Base-by-base conservation (phyloP, 2,888 invertebrate genomes). In the Trichopoda pennipes region DNA sequence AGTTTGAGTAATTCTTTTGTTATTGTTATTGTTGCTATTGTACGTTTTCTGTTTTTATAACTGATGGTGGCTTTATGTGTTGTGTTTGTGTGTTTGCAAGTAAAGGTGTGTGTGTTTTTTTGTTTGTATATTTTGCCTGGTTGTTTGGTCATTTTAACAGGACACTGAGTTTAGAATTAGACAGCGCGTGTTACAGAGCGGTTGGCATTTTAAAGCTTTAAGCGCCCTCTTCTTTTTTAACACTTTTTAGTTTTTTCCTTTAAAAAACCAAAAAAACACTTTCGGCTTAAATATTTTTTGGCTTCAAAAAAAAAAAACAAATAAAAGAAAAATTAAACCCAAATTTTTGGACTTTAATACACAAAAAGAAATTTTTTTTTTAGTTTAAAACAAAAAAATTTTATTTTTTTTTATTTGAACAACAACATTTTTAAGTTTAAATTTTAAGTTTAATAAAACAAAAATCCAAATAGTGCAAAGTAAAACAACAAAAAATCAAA, bases 401-500 rank as follows among this genome's bases (percentile, higher is more conserved):
- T 49, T 17, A 9, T 6, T 21, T 16, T 56, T 74, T 73, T 68
- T 47, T 58, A 47, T 79, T 78, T 44, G 1, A 53, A 63, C 19
- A 68, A 55, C 63, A 69, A 73, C 42, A 81, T 35, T 79, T 81
- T 84, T 84, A 55, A 74, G 64, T 81, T 83, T 12, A 73, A 64
- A 70, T 80, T 80, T 75, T 81, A 58, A 70, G 68, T 84, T 85
- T 74, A 17, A 49, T 17, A 77, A 68, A 56, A 44, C 8, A 79
- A 74, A 83, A 84, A 64, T 69, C 77, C 72, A 84, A 84, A 64
- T 28, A 83, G 84, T 79, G 82, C 82, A 83, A 85, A 81, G 81
- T 42, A 16, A 38, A 38, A 38, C 28, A 47, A 80, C 66, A 72
- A 79, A 55, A 84, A 85, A 83, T 85, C 85, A 85, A 88, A 86